Evolutionary conservation across 2,888 invertebrate genomes (phyloP).

Genomic region (Pterostichus niger): DNA sequence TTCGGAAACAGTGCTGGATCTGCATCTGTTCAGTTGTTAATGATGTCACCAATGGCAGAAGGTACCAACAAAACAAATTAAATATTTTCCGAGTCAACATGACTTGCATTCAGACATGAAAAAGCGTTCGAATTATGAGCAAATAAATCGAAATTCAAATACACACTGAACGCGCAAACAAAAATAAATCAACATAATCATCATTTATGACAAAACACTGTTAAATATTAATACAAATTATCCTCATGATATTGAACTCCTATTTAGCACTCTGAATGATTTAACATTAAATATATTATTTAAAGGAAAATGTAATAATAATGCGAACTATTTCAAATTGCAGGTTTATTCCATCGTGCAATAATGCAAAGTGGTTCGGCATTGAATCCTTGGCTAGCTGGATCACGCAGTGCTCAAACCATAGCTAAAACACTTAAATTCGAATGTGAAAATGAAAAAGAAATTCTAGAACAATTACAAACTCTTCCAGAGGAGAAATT

Average conservation of each 20-base stretch:
- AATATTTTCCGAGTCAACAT: background rate
- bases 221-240: slow-evolving; percentile 8
- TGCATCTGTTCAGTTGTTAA: slow-evolving; percentile 75
- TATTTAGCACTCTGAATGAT: too few species aligned
- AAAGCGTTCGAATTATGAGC: slow-evolving; percentile 36
- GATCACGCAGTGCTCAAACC: slow-evolving; percentile 52
- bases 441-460: slow-evolving; percentile 55
- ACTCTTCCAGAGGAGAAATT: slow-evolving; percentile 49
- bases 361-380: slow-evolving; percentile 74
- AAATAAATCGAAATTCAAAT: slow-evolving; percentile 36
- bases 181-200: slow-evolving; percentile 34
- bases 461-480: slow-evolving; percentile 51
- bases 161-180: background rate
- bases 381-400: slow-evolving; percentile 71
- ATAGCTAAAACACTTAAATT: slow-evolving; percentile 59
- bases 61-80: slow-evolving; percentile 47
- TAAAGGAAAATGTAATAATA: too few species aligned
- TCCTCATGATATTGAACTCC: too few species aligned
- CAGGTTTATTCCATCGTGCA: slow-evolving; percentile 74
- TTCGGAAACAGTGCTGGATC: slow-evolving; percentile 77
- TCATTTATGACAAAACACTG: slow-evolving; percentile 26
- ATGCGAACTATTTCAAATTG: background rate
- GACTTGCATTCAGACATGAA: slow-evolving; percentile 5
- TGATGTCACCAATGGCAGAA: slow-evolving; percentile 75
- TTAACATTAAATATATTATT: too few species aligned